These are phyloP conservation scores for Ophion obscuratus DNA, from an alignment of 2,888 invertebrate genomes.

Conservation along the genomic window DNA sequence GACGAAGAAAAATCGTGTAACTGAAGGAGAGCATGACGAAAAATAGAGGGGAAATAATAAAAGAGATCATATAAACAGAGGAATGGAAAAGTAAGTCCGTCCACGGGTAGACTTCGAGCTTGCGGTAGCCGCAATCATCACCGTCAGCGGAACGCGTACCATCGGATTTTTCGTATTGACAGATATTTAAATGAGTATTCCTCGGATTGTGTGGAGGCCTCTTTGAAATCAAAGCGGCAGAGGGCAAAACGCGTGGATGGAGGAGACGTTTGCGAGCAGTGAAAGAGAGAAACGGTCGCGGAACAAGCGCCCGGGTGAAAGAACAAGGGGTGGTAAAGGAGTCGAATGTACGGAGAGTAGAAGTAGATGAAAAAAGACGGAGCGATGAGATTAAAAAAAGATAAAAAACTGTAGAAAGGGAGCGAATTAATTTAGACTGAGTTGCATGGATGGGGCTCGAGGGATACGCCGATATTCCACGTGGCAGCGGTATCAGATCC, in stretches of 20 bases:
- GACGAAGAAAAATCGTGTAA: constrained; percentile 32
- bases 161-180: constrained; percentile 80
- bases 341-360: constrained; percentile 36
- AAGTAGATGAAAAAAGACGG: constrained; percentile 47
- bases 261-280: constrained; percentile 60
- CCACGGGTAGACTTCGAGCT: constrained; percentile 55
- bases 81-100: constrained; percentile 68
- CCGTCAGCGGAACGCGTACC: constrained; percentile 70
- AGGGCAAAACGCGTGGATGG: constrained; percentile 55
- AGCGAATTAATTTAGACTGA: constrained; percentile 78
- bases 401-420: constrained; percentile 50
- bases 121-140: constrained; percentile 61
- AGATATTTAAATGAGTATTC: constrained; percentile 84
- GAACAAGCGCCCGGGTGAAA: constrained; percentile 32
- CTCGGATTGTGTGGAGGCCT: constrained; percentile 77
- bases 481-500: constrained; percentile 40
- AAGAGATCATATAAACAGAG: constrained; percentile 49
- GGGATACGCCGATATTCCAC: constrained; percentile 61
- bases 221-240: constrained; percentile 82
- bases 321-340: constrained; percentile 34
- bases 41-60: constrained; percentile 48
- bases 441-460: constrained; percentile 33
- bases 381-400: constrained; percentile 28
- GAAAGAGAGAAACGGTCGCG: constrained; percentile 22
- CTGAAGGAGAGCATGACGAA: constrained; percentile 42